These are phyloP conservation scores for Amblyteles armatorius DNA, from an alignment of 2,888 invertebrate genomes.

Conservation along the genomic window DNA sequence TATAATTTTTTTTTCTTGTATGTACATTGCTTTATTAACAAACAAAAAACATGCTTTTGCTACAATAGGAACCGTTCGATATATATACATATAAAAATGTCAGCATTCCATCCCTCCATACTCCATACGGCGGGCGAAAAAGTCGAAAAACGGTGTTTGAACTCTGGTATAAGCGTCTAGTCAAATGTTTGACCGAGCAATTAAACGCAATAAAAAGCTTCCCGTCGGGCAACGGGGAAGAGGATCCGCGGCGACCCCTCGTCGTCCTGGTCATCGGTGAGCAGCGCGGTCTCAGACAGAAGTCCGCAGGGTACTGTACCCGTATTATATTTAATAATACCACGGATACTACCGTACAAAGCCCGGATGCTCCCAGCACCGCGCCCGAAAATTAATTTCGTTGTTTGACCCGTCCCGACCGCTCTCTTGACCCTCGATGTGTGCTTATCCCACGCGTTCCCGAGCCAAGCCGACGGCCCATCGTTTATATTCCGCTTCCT, in stretches of 20 bases:
- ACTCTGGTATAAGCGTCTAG: not conserved
- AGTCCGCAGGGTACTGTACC: not conserved
- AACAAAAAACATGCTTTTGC: not conserved
- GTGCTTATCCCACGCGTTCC: conserved; percentile 78
- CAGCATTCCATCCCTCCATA: not conserved
- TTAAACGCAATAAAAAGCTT: conserved; percentile 58
- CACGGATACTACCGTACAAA: conserved; percentile 2
- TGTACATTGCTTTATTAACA: not conserved
- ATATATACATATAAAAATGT: not conserved
- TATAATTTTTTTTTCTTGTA: not conserved
- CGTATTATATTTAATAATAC: conserved; percentile 10
- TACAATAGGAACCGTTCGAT: not conserved
- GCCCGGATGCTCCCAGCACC: conserved; percentile 53
- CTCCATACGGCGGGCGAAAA: not conserved
- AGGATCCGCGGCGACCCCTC: conserved; percentile 29
- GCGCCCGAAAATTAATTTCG: conserved; percentile 75
- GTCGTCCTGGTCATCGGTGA: conserved; percentile 13
- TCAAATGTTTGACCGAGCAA: conserved; percentile 50
- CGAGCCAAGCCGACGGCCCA: conserved; percentile 30
- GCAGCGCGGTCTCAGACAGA: not conserved
- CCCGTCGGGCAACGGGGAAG: conserved; percentile 25
- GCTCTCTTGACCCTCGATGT: conserved; percentile 73
- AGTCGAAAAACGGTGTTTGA: not conserved
- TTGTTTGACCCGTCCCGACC: conserved; percentile 72
- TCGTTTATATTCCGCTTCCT: conserved; percentile 9